Evolutionary conservation across 2,113 vertebrate species (phyloP), one percentile per base, ranked within the genome.

Genomic region (Nymphicus hollandicus): DNA sequence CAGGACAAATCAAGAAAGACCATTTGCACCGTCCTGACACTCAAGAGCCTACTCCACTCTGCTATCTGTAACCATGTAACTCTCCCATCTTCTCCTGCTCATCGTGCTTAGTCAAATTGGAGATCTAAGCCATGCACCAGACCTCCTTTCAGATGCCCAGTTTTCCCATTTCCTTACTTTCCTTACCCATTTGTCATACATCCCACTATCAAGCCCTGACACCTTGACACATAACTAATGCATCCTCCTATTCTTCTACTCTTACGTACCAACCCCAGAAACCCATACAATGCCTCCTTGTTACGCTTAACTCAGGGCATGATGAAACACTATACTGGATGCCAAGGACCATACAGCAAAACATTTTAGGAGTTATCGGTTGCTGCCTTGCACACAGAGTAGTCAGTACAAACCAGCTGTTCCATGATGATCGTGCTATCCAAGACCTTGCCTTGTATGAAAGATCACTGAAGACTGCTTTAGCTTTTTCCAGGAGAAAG

Each of bases 301-400:
- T 5, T 55, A 22, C 17, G 22, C 17, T 56, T 22, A 29, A 14
- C 9, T 29, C 49, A 39, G 13, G 29, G 15, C 16, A 46, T 31
- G 13, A 17, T 58, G 46, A 33, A 64, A 66, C 11, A 43, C 31
- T 31, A 16, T 9, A 63, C 6, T 41, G 13, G 6, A 28, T 39
- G n/a, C 27, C 58, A 69, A 69, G 49, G 14, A 81, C 7, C 7
- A 18, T 15, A 9, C 11, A 55, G 25, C 6, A 80, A 81, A 80
- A 56, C 6, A 28, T 3, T 5, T 0, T 55, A 55, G 55, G 33
- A 70, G 12, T 7, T 1, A 0, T 53, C 50, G 31, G 2, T 17
- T 68, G 4, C 15, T 87, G 46, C 9, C 17, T 92, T 79, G 23
- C 19, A 43, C 18, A 47, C 3, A 3, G 44, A 46, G 52, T 61